Evolutionary conservation across 2,888 invertebrate species (phyloP), one percentile per base, ranked within the genome.

Genomic region (Plebejus melissa): DNA sequence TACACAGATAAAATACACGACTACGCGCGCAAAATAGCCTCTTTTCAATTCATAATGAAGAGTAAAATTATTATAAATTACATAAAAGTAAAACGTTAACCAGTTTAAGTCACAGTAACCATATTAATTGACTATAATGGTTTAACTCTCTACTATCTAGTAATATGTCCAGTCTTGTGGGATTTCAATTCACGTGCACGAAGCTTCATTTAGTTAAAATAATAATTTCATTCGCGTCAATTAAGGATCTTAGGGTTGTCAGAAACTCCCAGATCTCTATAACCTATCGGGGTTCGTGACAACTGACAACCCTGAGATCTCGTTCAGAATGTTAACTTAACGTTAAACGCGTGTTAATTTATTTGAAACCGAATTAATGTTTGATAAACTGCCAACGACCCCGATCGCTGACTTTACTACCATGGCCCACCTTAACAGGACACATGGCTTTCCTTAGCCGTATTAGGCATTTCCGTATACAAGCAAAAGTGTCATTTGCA

Each of bases 311-410:
- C 41, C 70, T 41, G 5, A 70, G n/a, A 22, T 41, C 70, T 38
- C n/a, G 70, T 41, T 41, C n/a, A 38, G 38, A n/a, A 41, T 70
- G 70, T 22, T 41, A 70, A 70, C 70, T 41, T 22, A n/a, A 41
- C 70, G 70, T 41, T 38, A 41, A n/a, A 41, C 22, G 22, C 4
- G 41, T 41, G 36, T 41, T 70, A 70, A 70, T 60, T 22, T 22
- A 58, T 58, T 70, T 70, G 70, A 70, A 70, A 70, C 3, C 70
- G 70, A 70, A 70, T 70, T 41, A 70, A 70, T 70, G 38, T 41
- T 70, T 70, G 70, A 70, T 70, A 41, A 41, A n/a, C 41, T 41
- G 70, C 16, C 41, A 22, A 7, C 41, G 70, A 70, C 70, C 70
- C 70, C 70, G 70, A 70, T 70, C 7, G 9, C 41, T 7, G 69